Evolutionary conservation across 2,888 invertebrate genomes (phyloP).

Genomic region (Harmothoe impar): DNA sequence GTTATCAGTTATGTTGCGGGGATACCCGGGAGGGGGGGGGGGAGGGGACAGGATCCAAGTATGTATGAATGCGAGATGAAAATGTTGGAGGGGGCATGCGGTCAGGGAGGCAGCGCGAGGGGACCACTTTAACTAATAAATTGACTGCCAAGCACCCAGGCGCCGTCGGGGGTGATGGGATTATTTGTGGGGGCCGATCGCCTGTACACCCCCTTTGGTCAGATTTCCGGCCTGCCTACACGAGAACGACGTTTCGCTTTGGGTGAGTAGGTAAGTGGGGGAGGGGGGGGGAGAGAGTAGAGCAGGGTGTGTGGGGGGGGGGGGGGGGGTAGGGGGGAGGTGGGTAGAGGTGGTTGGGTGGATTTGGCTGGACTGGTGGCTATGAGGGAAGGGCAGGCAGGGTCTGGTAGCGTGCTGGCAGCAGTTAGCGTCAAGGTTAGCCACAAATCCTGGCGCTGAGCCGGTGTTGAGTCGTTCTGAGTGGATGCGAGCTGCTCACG

Average conservation of each 20-base stretch:
- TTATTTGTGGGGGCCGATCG: slow-evolving; percentile 29
- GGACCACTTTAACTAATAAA: slow-evolving; percentile 25
- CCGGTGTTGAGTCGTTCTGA: slow-evolving; percentile 5
- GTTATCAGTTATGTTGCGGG: too few relatives aligned
- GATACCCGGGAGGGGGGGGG: too few relatives aligned
- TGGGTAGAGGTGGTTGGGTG: background rate
- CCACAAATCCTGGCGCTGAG: slow-evolving; percentile 26
- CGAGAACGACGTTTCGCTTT: background rate
- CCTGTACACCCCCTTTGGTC: background rate
- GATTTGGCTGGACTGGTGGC: background rate
- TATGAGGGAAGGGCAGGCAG: background rate
- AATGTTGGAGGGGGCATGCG: background rate
- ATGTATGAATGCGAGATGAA: background rate
- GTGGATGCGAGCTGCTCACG: background rate
- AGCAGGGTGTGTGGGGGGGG: background rate
- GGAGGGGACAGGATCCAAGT: background rate
- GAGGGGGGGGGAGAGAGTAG: background rate
- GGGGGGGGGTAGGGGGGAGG: background rate
- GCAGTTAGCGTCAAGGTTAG: background rate
- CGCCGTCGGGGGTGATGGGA: slow-evolving; percentile 8
- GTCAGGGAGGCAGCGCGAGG: background rate
- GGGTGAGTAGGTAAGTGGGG: background rate
- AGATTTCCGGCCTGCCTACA: slow-evolving; percentile 10
- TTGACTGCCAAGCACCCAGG: background rate
- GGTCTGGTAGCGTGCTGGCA: background rate